Evolutionary conservation across 1,140 invertebrate species (phyloP).

Genomic region (Penaeus japonicus): DNA sequence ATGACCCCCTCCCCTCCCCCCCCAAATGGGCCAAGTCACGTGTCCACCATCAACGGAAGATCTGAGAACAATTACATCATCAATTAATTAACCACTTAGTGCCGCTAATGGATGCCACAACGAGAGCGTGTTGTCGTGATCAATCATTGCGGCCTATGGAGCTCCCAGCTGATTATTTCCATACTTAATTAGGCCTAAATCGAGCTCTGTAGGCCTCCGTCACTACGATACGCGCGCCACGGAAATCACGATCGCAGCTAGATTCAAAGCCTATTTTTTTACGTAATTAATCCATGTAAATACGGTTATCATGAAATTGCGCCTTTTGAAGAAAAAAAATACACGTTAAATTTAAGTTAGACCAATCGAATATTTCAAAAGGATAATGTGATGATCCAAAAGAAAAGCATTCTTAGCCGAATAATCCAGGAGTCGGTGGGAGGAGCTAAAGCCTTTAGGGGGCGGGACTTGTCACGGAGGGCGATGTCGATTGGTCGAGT

Average conservation of each 20-base stretch:
- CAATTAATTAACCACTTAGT: neutral
- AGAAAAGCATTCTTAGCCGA: neutral
- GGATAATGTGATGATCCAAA: neutral
- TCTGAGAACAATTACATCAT: neutral
- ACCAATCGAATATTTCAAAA: neutral
- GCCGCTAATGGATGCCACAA: neutral
- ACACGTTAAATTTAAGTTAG: neutral
- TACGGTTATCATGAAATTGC: too few species aligned
- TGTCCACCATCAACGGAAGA: neutral
- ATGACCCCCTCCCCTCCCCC: neutral
- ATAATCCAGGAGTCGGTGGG: neutral
- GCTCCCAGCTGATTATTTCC: too few species aligned
- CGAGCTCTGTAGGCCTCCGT: too few species aligned
- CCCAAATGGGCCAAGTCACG: neutral
- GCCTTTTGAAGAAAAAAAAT: too few species aligned
- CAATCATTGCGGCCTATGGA: too few species aligned
- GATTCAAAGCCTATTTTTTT: too few species aligned
- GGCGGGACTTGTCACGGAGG: neutral
- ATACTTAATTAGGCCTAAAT: too few species aligned
- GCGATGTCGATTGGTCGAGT: constrained; percentile 11
- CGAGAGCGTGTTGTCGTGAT: too few species aligned
- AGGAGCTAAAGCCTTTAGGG: neutral
- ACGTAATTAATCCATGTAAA: too few species aligned
- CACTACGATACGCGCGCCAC: too few species aligned
- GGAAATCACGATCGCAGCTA: too few species aligned